phyloP scores from a whole-genome alignment of 2,113 vertebrate genomes.

The Hydrochoerus hydrochaeris region DNA sequence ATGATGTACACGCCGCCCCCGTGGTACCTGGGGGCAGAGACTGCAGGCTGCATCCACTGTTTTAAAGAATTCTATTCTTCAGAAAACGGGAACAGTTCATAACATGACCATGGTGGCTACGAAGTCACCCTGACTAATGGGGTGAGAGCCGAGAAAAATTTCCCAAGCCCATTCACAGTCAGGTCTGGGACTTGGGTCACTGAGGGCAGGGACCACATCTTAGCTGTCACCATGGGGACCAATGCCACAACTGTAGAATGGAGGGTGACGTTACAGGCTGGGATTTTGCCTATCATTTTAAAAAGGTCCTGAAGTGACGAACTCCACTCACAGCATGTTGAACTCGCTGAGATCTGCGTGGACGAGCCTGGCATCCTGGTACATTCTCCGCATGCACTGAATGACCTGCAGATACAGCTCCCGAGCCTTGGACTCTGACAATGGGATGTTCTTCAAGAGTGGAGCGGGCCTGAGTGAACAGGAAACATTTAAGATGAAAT shows the following conservation, averaged over 20 bases:
- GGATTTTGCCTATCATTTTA: background rate
- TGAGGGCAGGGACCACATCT: background rate
- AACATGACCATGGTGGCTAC: background rate
- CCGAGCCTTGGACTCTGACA: constrained; percentile 94
- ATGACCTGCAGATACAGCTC: constrained; percentile 95
- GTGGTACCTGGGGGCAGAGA: constrained; percentile 87
- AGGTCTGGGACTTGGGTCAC: background rate
- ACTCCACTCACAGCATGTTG: constrained; percentile 94
- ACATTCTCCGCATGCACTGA: constrained; percentile 96
- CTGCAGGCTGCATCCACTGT: too few species aligned
- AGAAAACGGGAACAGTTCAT: background rate
- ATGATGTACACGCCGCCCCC: constrained; percentile 92
- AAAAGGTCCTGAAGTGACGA: background rate
- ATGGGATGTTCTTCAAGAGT: constrained; percentile 92
- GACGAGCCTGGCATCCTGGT: constrained; percentile 95
- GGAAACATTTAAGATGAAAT: background rate
- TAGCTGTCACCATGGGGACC: background rate
- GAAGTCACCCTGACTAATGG: background rate
- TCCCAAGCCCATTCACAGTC: background rate
- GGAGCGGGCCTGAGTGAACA: constrained; percentile 90
- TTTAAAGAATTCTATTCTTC: background rate
- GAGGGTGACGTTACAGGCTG: background rate
- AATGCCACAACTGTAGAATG: background rate
- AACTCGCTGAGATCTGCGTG: constrained; percentile 99
- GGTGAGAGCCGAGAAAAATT: background rate